Conservation (phyloP, 2,113 vertebrate genomes). For the Bungarus multicinctus region DNA sequence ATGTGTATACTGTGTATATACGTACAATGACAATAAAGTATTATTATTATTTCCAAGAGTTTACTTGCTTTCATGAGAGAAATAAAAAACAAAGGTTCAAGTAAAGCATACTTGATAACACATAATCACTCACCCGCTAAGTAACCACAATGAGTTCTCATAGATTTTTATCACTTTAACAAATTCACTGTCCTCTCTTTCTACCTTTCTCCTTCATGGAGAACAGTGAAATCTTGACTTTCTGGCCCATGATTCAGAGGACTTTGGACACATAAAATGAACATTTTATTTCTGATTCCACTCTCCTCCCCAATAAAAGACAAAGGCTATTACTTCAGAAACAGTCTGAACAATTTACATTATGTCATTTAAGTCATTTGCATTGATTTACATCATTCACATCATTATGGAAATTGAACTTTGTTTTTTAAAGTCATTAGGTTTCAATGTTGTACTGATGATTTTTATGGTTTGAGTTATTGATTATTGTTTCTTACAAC, state of each 20-base stretch:
- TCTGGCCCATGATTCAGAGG: not conserved
- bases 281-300: not conserved
- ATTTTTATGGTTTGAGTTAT: not conserved
- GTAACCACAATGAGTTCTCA: not conserved
- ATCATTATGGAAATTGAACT: not conserved
- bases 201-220: not conserved
- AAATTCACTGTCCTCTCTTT: not conserved
- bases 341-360: not conserved
- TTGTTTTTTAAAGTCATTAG: not conserved
- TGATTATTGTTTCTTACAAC: not conserved
- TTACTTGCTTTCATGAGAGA: slow-evolving; percentile 17
- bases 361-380: not conserved
- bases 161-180: not conserved
- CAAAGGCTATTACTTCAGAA: not conserved
- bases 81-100: not conserved
- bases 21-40: no score
- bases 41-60: not conserved
- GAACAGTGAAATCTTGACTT: not conserved
- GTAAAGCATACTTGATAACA: not conserved
- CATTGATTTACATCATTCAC: not conserved
- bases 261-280: not conserved
- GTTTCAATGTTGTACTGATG: not conserved
- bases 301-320: not conserved
- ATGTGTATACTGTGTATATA: no score
- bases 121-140: not conserved